These are phyloP conservation scores for Spodoptera exigua DNA, from an alignment of 2,888 invertebrate species.

Conservation along the genomic window DNA sequence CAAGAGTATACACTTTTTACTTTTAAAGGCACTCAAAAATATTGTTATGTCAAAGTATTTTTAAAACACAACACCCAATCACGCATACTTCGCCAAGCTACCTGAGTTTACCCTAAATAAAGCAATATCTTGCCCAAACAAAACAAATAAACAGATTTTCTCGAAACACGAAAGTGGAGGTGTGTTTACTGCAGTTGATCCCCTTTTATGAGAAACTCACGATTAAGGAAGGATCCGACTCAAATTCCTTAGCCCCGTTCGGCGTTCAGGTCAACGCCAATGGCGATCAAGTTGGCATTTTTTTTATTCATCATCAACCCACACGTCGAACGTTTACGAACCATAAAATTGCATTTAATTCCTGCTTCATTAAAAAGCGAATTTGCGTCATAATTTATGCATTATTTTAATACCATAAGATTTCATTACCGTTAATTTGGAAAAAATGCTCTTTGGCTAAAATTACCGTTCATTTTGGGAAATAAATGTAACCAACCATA, in stretches of 20 bases:
- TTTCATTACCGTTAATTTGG: slow-evolving; percentile 7
- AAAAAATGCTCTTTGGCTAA: neutral
- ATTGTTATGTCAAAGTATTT: too few relatives aligned
- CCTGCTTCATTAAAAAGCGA: slow-evolving; percentile 18
- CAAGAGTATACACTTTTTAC: too few relatives aligned
- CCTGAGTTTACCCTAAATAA: neutral
- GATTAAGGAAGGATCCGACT: slow-evolving; percentile 63
- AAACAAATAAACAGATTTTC: slow-evolving; percentile 23
- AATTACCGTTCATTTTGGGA: slow-evolving; percentile 8
- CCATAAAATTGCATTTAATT: slow-evolving; percentile 39
- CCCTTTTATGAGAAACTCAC: slow-evolving; percentile 43
- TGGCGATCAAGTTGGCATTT: slow-evolving; percentile 21
- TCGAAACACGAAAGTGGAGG: slow-evolving; percentile 38
- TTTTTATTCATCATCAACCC: slow-evolving; percentile 15
- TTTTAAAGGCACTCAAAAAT: too few relatives aligned
- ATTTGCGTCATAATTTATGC: slow-evolving; percentile 1
- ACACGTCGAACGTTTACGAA: slow-evolving; percentile 22
- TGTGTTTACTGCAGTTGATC: slow-evolving; percentile 42
- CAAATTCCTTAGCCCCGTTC: slow-evolving; percentile 58
- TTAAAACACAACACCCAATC: too few relatives aligned
- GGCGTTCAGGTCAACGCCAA: slow-evolving; percentile 51
- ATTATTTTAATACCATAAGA: neutral
- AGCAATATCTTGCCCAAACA: slow-evolving; percentile 29
- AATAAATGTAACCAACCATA: slow-evolving; percentile 11
- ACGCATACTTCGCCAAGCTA: neutral